Base-by-base conservation (phyloP, 2,797 vertebrate species). In the Falco cherrug region DNA sequence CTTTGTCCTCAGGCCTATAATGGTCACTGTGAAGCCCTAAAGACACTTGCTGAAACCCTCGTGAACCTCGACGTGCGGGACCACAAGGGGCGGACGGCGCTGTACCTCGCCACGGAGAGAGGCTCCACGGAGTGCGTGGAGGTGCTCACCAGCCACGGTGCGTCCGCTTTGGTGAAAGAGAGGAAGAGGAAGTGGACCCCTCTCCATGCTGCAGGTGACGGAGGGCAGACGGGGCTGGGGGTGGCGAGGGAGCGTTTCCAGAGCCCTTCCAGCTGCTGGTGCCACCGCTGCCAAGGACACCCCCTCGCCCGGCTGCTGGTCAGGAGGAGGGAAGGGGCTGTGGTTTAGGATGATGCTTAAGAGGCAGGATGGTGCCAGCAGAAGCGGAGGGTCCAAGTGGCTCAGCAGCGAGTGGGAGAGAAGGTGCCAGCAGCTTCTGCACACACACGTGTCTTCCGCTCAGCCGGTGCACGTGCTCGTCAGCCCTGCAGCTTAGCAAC, bases 1-100 rank as follows among this genome's bases (percentile, higher is more conserved):
- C 81, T 68, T 59, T 79, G 37, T 45, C 84, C 53, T 16, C 96
- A 99, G 99, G 99, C 99, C 97, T 99, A 99, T 95, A 98, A 99
- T 19, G 99, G 99, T 97, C 99, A 99, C 98, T 99, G 99, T 99
- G 99, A 99, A 98, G 99, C 99, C 61, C 98, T 99, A 91, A 99
- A 98, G 91, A 98, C 99, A 25, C 99, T 99, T 95, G 99, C 99
- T 0, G 99, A 99, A 97, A 99, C 99, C 8, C 98, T 99, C 53
- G 99, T 99, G 95, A 99, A 99, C 54, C 98, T 99, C 97, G 99
- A 99, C 8, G 98, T 99, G 96, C 99, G 99, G 97, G 99, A 99
- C 61, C 98, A 98, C 57, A 98, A 98, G 13, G 99, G 99, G 54
- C 99, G 99, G 57, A 99, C 99, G 0, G 99, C 99, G n/a, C 98